Conservation (phyloP, 2,113 vertebrate genomes). For the Plestiodon gilberti region DNA sequence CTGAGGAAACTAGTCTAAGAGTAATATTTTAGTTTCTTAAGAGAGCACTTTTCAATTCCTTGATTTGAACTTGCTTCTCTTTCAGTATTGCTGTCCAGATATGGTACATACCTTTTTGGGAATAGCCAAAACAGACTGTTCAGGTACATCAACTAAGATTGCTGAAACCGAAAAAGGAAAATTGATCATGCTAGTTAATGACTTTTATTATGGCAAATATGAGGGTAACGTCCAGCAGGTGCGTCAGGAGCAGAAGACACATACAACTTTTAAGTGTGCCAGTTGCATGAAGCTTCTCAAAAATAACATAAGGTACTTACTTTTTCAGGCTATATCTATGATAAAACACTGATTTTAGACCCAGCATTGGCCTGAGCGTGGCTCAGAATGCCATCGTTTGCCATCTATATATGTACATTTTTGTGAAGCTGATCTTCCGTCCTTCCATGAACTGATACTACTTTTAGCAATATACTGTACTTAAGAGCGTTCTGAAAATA, state of each 20-base stretch:
- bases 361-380: no score
- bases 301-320: conserved; percentile 94
- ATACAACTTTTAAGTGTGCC: conserved; percentile 93
- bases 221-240: conserved; percentile 83
- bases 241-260: conserved; percentile 82
- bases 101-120: conserved; percentile 74
- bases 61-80: conserved; percentile 36
- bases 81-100: conserved; percentile 86
- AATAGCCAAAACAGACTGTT: conserved; percentile 62
- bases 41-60: neutral
- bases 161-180: conserved; percentile 86
- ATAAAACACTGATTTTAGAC: no score
- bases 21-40: neutral
- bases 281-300: conserved; percentile 97
- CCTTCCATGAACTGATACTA: neutral
- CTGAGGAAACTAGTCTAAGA: neutral
- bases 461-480: neutral
- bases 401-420: neutral
- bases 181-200: conserved; percentile 95
- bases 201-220: conserved; percentile 94
- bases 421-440: neutral
- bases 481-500: neutral
- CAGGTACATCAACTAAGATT: conserved; percentile 53
- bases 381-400: neutral
- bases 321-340: neutral